Percentiles rank a stretch among this genome's conserved stretches.
These are phyloP conservation scores for Lepidocyrtoides sp. DNA, from an alignment of 2,888 invertebrate genomes.

Conservation along the genomic window DNA sequence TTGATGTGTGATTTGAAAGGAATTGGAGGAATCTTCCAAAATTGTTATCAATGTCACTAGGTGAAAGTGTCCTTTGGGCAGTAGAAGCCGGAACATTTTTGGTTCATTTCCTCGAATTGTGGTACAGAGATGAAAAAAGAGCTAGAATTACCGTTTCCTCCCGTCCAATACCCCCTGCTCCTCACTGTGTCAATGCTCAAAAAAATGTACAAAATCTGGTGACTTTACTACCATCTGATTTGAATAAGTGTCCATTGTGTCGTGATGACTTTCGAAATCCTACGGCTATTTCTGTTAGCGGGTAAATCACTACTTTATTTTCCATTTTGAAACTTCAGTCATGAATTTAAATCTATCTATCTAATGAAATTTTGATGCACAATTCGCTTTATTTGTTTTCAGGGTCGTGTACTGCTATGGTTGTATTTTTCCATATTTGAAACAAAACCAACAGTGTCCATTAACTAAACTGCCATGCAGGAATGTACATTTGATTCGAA, in stretches of 20 bases:
- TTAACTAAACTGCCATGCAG: constrained; percentile 78
- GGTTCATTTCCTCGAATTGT: constrained; percentile 84
- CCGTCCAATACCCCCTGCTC: constrained; percentile 72
- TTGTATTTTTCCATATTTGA: constrained; percentile 79
- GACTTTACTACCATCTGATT: constrained; percentile 61
- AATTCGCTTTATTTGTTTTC: neutral
- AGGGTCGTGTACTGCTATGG: constrained; percentile 82
- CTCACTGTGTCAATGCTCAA: constrained; percentile 34
- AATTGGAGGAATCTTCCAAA: constrained; percentile 66
- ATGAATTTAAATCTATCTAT: neutral
- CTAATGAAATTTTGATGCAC: neutral
- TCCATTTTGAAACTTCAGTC: neutral
- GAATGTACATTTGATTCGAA: constrained; percentile 79
- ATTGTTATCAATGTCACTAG: constrained; percentile 65
- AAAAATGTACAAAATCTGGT: constrained; percentile 71
- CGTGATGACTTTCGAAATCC: constrained; percentile 79
- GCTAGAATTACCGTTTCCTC: constrained; percentile 64
- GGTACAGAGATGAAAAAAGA: constrained; percentile 77
- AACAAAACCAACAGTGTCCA: constrained; percentile 75
- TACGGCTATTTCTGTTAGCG: constrained; percentile 81
- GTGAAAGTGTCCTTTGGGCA: constrained; percentile 77
- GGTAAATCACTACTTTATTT: no score
- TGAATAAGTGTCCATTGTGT: constrained; percentile 82
- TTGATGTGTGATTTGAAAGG: neutral
- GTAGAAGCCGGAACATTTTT: constrained; percentile 83